Conservation (phyloP, 2,888 invertebrate species). For the Cataglyphis altisquamis region DNA sequence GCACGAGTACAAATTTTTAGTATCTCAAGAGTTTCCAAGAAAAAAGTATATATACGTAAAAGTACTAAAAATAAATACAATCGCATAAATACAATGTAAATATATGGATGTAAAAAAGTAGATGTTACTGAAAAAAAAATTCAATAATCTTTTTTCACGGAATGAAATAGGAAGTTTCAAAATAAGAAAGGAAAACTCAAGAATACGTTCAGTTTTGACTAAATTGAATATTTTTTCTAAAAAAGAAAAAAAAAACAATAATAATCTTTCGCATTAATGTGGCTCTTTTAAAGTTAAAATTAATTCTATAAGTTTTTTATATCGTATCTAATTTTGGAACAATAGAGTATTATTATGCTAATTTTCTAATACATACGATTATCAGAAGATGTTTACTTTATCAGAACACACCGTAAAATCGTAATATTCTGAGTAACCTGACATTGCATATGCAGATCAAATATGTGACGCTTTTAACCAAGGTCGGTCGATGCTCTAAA, state of each 20-base stretch:
- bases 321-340: neutral
- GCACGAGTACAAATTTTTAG: neutral
- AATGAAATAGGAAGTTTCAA: neutral
- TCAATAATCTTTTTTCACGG: neutral
- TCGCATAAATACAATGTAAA: neutral
- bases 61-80: neutral
- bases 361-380: neutral
- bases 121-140: neutral
- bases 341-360: neutral
- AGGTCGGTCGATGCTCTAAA: conserved; percentile 55
- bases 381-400: neutral
- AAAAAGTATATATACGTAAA: neutral
- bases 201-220: neutral
- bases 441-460: conserved; percentile 10
- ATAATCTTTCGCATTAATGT: neutral
- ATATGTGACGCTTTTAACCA: conserved; percentile 30
- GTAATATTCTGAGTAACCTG: neutral
- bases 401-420: neutral
- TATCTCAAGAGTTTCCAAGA: neutral
- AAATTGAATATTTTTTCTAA: neutral
- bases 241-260: neutral
- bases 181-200: neutral
- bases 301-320: neutral
- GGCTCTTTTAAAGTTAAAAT: neutral
- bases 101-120: neutral